Percentiles rank a stretch among this genome's conserved stretches.
Conservation (phyloP, 2,888 invertebrate genomes). For the Catocala nupta region DNA sequence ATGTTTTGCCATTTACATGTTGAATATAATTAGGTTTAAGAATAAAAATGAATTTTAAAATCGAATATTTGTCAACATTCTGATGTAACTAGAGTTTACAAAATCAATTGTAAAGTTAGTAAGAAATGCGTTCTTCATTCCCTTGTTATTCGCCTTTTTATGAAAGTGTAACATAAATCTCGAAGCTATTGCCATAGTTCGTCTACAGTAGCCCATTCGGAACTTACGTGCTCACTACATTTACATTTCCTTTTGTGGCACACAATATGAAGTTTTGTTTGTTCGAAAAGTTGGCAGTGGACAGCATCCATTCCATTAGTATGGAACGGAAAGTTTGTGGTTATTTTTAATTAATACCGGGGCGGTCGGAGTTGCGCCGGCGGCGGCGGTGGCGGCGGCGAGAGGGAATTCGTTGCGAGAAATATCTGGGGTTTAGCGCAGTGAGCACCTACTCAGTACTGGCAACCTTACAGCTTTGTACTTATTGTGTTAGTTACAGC, state of each 20-base stretch:
- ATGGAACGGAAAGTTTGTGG: conserved; percentile 59
- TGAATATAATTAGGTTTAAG: too few species aligned
- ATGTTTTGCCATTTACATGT: too few species aligned
- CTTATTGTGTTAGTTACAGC: conserved; percentile 35
- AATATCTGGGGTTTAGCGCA: conserved; percentile 46
- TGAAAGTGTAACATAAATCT: conserved; percentile 17
- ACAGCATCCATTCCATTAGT: conserved; percentile 57
- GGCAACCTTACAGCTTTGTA: conserved; percentile 32
- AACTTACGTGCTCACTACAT: conserved; percentile 42
- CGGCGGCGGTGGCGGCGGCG: conserved; percentile 23
- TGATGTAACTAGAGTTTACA: not conserved
- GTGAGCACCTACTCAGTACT: conserved; percentile 49
- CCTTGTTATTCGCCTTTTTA: conserved; percentile 4
- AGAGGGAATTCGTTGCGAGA: conserved; percentile 45
- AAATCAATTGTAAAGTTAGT: not conserved
- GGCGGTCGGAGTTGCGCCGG: conserved; percentile 41
- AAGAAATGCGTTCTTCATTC: not conserved
- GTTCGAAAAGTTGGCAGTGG: conserved; percentile 61
- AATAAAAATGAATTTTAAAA: too few species aligned
- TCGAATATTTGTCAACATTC: too few species aligned
- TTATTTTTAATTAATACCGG: conserved; percentile 63
- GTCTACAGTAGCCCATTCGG: conserved; percentile 16
- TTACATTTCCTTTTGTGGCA: conserved; percentile 56
- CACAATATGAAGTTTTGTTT: conserved; percentile 58
- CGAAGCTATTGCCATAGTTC: conserved; percentile 1